Evolutionary conservation across 2,113 vertebrate genomes (phyloP), one percentile per base, ranked within the genome.

Genomic region (Chelonoidis abingdonii): DNA sequence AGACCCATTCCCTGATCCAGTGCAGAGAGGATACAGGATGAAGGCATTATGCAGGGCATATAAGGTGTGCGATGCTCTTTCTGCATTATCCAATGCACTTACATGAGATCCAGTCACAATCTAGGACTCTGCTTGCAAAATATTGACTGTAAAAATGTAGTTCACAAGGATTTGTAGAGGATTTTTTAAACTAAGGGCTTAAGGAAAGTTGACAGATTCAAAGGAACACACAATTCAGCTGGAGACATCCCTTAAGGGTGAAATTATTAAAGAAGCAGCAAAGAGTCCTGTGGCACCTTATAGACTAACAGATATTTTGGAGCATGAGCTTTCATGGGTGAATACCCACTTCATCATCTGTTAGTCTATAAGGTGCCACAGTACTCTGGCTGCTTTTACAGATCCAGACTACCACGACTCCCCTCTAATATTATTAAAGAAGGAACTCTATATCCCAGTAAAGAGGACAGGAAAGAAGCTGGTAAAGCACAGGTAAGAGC

Each of bases 161-260:
- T 81, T 82, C 53, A 17, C 0, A 0, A 69, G 21, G n/a, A 17
- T 8, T 41, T 0, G 0, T 72, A 38, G n/a, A 38, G 2, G 8
- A 10, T 72, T 72, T 69, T 38, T 38, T 38, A n/a, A 69, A 69
- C 4, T 69, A 21, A 69, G 8, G 35, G 35, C 65, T n/a, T 17
- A 17, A n/a, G 35, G 17, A n/a, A 69, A n/a, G 17, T 11, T 72
- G 65, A 69, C 65, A 72, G n/a, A 5, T 22, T 72, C n/a, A 38
- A n/a, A 72, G n/a, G n/a, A 38, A 19, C 4, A 11, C n/a, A 72
- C 8, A 72, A 9, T 72, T 38, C n/a, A 38, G 16, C n/a, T 72
- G n/a, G 65, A 38, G 65, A 72, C 5, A 38, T 72, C n/a, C 19
- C 65, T 72, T 19, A 69, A 21, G 35, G 65, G 3, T n/a, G 35